Percentiles rank a stretch among this genome's conserved stretches.
Evolutionary conservation across 2,888 invertebrate genomes (phyloP).

Genomic region (Lamellibrachia satsuma): DNA sequence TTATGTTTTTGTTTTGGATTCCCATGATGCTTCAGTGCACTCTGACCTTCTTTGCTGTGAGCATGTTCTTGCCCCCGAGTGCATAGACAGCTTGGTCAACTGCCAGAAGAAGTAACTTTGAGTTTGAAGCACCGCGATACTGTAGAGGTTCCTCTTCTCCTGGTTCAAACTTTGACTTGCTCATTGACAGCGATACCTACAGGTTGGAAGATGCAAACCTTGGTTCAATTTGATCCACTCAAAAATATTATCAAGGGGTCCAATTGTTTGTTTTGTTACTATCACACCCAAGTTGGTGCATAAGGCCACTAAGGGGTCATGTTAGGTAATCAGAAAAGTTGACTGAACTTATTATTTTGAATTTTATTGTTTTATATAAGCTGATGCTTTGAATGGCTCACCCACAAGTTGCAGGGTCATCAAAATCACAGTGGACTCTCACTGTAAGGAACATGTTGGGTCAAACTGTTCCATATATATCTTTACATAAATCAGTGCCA

Average conservation of each 20-base stretch:
- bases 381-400: not conserved
- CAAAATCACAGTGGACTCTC: too few relatives aligned
- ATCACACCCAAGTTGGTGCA: too few relatives aligned
- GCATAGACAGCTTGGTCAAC: slow-evolving; percentile 52
- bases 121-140: slow-evolving; percentile 43
- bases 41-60: slow-evolving; percentile 46
- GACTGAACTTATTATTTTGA: not conserved
- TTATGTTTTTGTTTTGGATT: not conserved
- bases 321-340: not conserved
- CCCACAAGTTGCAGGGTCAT: not conserved
- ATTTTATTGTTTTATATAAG: not conserved
- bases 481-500: too few relatives aligned
- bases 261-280: too few relatives aligned
- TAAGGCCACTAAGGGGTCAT: not conserved
- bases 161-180: slow-evolving; percentile 35
- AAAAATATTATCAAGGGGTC: not conserved
- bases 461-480: too few relatives aligned
- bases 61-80: slow-evolving; percentile 44
- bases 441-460: too few relatives aligned
- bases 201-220: not conserved
- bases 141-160: slow-evolving; percentile 41
- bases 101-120: slow-evolving; percentile 47
- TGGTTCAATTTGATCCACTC: not conserved
- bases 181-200: slow-evolving; percentile 13
- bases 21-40: not conserved